Evolutionary conservation across 2,888 invertebrate species (phyloP).

Genomic region (Heterodera filipjevi): DNA sequence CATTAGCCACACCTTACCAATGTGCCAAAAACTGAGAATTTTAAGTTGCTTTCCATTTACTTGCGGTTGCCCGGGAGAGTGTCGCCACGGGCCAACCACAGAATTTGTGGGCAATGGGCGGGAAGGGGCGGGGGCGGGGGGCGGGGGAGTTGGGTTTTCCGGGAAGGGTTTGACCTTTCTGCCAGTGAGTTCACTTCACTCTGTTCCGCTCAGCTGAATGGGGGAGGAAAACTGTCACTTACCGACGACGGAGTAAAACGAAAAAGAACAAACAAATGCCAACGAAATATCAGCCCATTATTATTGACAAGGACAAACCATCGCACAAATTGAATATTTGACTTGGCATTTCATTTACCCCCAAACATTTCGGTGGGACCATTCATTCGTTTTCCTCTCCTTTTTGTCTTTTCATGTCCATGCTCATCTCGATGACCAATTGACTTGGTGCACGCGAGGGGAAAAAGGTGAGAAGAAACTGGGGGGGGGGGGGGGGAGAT

Average conservation of each 20-base stretch:
- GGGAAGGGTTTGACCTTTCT: constrained; percentile 1
- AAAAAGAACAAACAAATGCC: constrained; percentile 1
- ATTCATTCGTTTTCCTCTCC: not conserved
- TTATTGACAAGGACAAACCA: not conserved
- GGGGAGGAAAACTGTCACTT: not conserved
- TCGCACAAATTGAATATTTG: not conserved
- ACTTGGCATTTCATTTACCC: not conserved
- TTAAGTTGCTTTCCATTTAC: constrained; percentile 1
- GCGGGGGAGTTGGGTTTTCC: too few relatives aligned
- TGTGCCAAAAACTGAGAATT: not conserved
- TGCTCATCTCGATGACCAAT: not conserved
- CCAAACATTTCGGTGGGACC: not conserved
- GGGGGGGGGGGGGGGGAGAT: not conserved
- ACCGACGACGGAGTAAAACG: not conserved
- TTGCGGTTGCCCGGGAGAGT: constrained; percentile 7
- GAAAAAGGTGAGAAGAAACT: not conserved
- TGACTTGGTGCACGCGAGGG: not conserved
- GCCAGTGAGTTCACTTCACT: not conserved
- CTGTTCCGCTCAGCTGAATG: not conserved
- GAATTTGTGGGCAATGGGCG: not conserved
- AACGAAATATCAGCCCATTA: not conserved
- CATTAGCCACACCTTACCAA: not conserved
- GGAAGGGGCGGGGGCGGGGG: too few relatives aligned
- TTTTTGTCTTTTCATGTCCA: not conserved
- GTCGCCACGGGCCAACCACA: not conserved